A percentile compares a stretch with the other conserved stretches of the same genome.
Evolutionary conservation across 2,113 vertebrate species (phyloP).

Genomic region (Bettongia penicillata): DNA sequence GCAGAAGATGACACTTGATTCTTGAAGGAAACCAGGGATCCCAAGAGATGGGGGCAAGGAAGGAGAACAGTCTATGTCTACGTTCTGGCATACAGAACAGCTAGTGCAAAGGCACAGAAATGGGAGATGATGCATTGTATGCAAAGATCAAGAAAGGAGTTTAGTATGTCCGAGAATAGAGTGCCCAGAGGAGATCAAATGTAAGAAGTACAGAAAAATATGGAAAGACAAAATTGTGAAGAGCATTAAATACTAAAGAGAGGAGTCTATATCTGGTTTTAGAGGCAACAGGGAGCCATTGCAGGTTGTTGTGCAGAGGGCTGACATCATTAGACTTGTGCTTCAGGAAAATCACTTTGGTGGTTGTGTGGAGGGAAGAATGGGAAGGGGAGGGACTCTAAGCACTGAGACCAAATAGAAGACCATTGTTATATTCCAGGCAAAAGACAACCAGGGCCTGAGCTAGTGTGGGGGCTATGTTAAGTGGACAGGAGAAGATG

Average conservation of each 20-base stretch:
- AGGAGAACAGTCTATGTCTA: background rate
- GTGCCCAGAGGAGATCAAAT: background rate
- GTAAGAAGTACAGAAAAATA: background rate
- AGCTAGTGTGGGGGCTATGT: background rate
- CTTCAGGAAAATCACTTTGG: background rate
- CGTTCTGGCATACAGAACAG: background rate
- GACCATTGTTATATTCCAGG: background rate
- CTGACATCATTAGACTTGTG: background rate
- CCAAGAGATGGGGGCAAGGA: background rate
- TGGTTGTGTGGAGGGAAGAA: background rate
- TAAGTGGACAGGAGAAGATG: background rate
- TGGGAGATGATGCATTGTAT: background rate
- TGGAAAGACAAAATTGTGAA: background rate
- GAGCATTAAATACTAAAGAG: background rate
- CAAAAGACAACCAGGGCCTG: background rate
- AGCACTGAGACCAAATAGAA: background rate
- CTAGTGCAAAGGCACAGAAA: background rate
- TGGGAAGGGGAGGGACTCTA: background rate
- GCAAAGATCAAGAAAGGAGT: background rate
- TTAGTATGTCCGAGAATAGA: background rate
- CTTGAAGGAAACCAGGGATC: background rate
- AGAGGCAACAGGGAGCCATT: background rate
- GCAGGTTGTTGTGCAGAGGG: background rate
- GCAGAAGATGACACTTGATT: background rate
- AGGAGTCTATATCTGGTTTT: background rate